phyloP scores from a whole-genome alignment of 1,140 invertebrate species.

The Lutraria rhynchaena region DNA sequence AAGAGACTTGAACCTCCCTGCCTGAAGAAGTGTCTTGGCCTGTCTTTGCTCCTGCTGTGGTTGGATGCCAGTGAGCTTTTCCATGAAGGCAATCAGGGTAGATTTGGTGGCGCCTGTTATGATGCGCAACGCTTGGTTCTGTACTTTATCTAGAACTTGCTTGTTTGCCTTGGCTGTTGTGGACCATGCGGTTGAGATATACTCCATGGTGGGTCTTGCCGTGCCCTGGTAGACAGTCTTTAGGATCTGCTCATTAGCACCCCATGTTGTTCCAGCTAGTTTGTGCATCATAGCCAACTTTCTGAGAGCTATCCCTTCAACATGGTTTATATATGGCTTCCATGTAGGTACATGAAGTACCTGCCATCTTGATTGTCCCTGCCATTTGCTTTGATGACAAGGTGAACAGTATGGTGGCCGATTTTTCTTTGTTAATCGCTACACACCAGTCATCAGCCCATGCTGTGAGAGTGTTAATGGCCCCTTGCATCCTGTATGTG shows the following conservation, averaged over 20 bases:
- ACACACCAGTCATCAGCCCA: constrained; percentile 55
- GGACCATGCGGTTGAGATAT: not conserved
- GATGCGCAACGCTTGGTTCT: not conserved
- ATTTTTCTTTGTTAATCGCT: constrained; percentile 50
- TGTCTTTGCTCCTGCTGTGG: no score
- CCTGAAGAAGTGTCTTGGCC: no score
- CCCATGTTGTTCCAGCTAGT: constrained; percentile 40
- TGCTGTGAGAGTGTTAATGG: constrained; percentile 5
- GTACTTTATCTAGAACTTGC: not conserved
- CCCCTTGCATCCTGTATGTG: constrained; percentile 12
- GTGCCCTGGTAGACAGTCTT: constrained; percentile 14
- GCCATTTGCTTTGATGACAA: constrained; percentile 57
- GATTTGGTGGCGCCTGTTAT: no score
- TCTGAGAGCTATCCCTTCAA: constrained; percentile 15
- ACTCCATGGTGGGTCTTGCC: not conserved
- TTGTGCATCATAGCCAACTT: constrained; percentile 44
- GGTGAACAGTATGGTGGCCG: constrained; percentile 53
- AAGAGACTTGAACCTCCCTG: no score
- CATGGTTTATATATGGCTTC: constrained; percentile 30
- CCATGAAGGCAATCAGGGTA: no score
- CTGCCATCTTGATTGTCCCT: constrained; percentile 21
- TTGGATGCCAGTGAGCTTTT: no score
- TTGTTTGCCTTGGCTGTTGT: not conserved
- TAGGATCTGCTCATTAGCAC: not conserved
- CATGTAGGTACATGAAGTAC: constrained; percentile 19